Conservation (phyloP, 1,140 invertebrate species). For the Neodiprion pinetum region DNA sequence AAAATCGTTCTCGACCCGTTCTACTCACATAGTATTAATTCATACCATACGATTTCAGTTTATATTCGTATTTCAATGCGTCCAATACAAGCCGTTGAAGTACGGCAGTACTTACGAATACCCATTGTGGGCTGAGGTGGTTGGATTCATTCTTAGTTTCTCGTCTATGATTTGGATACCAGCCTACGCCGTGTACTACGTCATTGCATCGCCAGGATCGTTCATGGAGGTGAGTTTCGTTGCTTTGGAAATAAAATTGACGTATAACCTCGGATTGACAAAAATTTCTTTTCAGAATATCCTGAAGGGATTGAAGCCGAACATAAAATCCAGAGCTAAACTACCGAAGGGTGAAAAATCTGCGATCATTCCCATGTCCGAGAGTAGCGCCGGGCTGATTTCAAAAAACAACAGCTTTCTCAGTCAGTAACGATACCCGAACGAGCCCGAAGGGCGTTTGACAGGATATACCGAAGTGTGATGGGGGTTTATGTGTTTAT, state of each 20-base stretch:
- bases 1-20: not conserved
- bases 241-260: conserved; percentile 19
- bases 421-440: conserved; percentile 45
- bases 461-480: not conserved
- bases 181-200: conserved; percentile 68
- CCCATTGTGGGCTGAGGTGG: conserved; percentile 76
- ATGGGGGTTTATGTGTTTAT: not conserved
- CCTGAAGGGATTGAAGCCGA: conserved; percentile 57
- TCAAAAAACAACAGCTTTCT: conserved; percentile 57
- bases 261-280: not conserved
- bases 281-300: conserved; percentile 53
- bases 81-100: conserved; percentile 71
- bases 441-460: not conserved
- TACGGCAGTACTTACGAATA: conserved; percentile 73
- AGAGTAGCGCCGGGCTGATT: conserved; percentile 59
- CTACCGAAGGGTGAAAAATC: conserved; percentile 57
- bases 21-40: not conserved
- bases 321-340: conserved; percentile 59
- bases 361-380: conserved; percentile 59
- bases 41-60: conserved; percentile 60
- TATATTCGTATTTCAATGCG: conserved; percentile 74
- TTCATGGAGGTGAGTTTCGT: conserved; percentile 60
- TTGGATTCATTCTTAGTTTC: conserved; percentile 76
- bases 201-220: conserved; percentile 59
- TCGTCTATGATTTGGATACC: conserved; percentile 81